Base-by-base conservation (phyloP, 2,888 invertebrate genomes). In the Acronicta psi region DNA sequence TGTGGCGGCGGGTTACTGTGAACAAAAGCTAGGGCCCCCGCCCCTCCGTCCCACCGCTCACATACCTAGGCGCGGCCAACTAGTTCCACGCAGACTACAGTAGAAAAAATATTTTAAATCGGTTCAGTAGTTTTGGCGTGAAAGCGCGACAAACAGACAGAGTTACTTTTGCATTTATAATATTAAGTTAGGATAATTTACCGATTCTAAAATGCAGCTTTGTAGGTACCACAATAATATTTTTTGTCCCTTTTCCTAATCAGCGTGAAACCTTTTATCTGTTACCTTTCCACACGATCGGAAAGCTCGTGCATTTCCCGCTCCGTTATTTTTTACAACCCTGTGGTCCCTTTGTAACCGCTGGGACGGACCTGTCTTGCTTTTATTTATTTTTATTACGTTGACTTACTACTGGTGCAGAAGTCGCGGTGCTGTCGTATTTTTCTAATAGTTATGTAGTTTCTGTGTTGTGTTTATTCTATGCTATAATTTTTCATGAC, bases 371-470 rank as follows among this genome's bases (percentile, higher is more conserved):
- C 73, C 60, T 68, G 68, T 69, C 73, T 61, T 52, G 55, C 29
- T 50, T 65, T 75, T 74, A 79, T 81, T 82, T 81, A 77, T 76
- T 71, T 79, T 77, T 77, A 75, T 75, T 69, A 66, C 46, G 6
- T 56, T 29, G 13, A 6, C 31, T 4, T 64, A 64, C 51, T 38
- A 49, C 14, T 31, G 40, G 46, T 56, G 7, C 14, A 11, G 13
- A 51, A 46, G 36, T 55, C 34, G 17, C n/a, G 10, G n/a, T 36
- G 4, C 52, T 55, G 20, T 37, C 16, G 43, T n/a, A n/a, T 34
- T 34, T n/a, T n/a, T 5, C 8, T 7, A n/a, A 34, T 34, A n/a
- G n/a, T 34, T 6, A 8, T n/a, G 1, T 5, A 34, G 18, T 18
- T 31, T n/a, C 10, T 10, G 7, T 13, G 14, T 16, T 16, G 10